These are phyloP conservation scores for Listronotus bonariensis DNA, from an alignment of 1,140 invertebrate species.

Conservation along the genomic window DNA sequence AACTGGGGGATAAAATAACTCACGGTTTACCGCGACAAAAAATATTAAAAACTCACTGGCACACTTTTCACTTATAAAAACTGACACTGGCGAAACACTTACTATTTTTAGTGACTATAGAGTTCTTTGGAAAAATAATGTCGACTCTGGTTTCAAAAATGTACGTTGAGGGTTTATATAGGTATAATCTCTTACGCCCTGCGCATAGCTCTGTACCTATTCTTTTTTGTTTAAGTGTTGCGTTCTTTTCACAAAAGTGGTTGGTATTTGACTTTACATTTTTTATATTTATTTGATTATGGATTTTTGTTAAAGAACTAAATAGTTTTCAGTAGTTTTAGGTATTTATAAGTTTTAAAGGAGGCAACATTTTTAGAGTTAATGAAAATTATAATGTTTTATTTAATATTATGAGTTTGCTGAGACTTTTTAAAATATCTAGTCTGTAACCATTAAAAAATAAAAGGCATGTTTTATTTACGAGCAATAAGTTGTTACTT, in stretches of 20 bases:
- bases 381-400: too few relatives aligned
- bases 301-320: not conserved
- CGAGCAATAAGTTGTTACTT: too few relatives aligned
- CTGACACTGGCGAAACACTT: not conserved
- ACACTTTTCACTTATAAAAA: slow-evolving; percentile 1
- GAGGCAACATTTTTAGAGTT: too few relatives aligned
- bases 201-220: slow-evolving; percentile 1
- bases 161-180: slow-evolving; percentile 27
- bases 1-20: not conserved
- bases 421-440: too few relatives aligned
- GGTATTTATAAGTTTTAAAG: too few relatives aligned
- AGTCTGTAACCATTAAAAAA: too few relatives aligned
- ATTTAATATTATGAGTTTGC: too few relatives aligned
- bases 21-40: not conserved
- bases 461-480: too few relatives aligned
- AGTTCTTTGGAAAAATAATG: slow-evolving; percentile 12
- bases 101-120: not conserved
- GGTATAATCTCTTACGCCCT: slow-evolving; percentile 14
- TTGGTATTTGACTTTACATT: not conserved
- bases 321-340: too few relatives aligned
- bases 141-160: slow-evolving; percentile 32
- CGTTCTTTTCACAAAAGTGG: slow-evolving; percentile 4
- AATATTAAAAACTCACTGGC: slow-evolving; percentile 9
- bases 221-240: slow-evolving; percentile 8
- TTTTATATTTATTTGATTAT: not conserved